Base-by-base conservation (phyloP, 2,797 vertebrate species). In the Tolypeutes matacus region DNA sequence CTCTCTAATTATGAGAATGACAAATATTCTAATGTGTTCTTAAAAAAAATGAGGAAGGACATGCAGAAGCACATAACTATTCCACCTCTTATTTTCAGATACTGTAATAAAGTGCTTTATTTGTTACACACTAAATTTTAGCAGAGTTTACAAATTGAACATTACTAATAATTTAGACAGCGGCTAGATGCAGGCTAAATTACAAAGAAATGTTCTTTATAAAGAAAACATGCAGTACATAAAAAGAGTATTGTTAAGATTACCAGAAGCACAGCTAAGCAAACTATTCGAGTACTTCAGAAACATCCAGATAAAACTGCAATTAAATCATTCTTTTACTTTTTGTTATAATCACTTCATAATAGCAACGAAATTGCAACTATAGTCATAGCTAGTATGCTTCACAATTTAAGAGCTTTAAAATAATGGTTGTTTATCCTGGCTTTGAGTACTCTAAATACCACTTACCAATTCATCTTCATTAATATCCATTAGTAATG, bases 81-180 rank as follows among this genome's bases (percentile, higher is more conserved):
- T 65, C 73, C 25, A 73, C 34, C 36, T 83, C 77, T 87, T 60
- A 70, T 70, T 65, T 92, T 49, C 53, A 88, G 36, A 70, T 23
- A 39, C 3, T 64, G 11, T 46, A 62, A 36, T 72, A 75, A 85
- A 85, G 85, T 73, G 25, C 14, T 83, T 83, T 75, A 64, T 56
- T 86, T 87, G 34, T 53, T 82, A 91, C 77, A 23, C 64, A 82
- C 23, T 83, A 86, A 91, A 36, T 76, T 70, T 86, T 58, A 94
- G 12, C 36, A 92, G 23, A 90, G 3, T 78, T 91, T 78, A 29
- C 29, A 82, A 91, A 58, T 21, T 72, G 31, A 65, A n/a, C 39
- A 58, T 72, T 58, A 62, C 51, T 70, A 89, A 64, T 51, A 56
- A 73, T 73, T 93, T 86, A 77, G 84, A 60, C 21, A 83, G 7